Evolutionary conservation across 2,797 vertebrate genomes (phyloP).

Genomic region (Gymnoscopelus microlampas): DNA sequence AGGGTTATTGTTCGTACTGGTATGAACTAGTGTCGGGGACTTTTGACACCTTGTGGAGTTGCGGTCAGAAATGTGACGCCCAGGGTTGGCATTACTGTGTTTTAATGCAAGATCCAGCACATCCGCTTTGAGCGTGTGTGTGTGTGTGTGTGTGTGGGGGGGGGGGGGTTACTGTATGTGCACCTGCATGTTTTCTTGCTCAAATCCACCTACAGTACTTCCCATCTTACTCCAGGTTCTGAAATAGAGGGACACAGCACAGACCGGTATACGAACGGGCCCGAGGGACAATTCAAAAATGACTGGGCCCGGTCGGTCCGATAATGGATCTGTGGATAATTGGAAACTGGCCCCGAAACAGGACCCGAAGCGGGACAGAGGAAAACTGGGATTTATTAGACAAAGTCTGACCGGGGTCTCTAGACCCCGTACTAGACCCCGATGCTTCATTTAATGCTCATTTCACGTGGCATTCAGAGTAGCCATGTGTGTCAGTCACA

Average conservation of each 20-base stretch:
- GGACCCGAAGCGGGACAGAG: too few relatives aligned
- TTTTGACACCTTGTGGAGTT: slow-evolving; percentile 44
- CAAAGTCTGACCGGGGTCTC: too few relatives aligned
- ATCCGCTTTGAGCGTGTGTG: slow-evolving; percentile 3
- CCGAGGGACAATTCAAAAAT: slow-evolving; percentile 1
- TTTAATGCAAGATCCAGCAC: slow-evolving; percentile 8
- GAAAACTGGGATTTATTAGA: too few relatives aligned
- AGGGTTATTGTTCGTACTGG: slow-evolving; percentile 57
- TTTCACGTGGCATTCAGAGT: too few relatives aligned
- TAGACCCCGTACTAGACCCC: too few relatives aligned
- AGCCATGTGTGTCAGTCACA: too few relatives aligned
- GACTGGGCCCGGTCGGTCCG: too few relatives aligned
- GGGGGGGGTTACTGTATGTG: background rate
- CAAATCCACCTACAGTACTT: background rate
- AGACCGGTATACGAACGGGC: background rate
- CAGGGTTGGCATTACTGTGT: slow-evolving; percentile 39
- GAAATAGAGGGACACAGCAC: slow-evolving; percentile 16
- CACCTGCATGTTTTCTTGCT: background rate
- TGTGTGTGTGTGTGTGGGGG: background rate
- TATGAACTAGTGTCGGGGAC: slow-evolving; percentile 50
- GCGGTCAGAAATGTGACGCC: slow-evolving; percentile 48
- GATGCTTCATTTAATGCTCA: too few relatives aligned
- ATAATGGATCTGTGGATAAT: too few relatives aligned
- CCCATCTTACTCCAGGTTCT: slow-evolving; percentile 2
- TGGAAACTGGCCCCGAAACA: too few relatives aligned